Conservation (phyloP, 2,113 vertebrate species). For the Cynocephalus volans region DNA sequence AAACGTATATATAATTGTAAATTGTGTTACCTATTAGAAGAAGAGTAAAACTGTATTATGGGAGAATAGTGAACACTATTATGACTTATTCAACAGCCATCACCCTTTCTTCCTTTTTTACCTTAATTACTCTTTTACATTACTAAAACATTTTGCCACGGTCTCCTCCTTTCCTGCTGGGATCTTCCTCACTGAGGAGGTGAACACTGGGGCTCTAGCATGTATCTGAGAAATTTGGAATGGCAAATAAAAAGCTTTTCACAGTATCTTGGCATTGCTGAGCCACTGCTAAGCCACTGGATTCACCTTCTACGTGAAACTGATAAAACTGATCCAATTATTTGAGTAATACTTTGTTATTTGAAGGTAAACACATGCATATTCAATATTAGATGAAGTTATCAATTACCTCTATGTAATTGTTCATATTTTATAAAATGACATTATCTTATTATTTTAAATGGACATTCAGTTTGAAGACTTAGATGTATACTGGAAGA, state of each 20-base stretch:
- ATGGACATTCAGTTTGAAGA: constrained; percentile 57
- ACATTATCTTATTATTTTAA: constrained; percentile 43
- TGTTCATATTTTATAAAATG: constrained; percentile 40
- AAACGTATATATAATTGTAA: not conserved
- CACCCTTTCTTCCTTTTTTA: not conserved
- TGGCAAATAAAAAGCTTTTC: not conserved
- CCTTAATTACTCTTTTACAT: not conserved
- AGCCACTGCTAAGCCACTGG: not conserved
- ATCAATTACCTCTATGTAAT: constrained; percentile 43
- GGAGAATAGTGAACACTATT: not conserved
- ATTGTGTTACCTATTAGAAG: not conserved
- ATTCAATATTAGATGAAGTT: constrained; percentile 5
- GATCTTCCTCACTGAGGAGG: not conserved
- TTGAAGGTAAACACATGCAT: not conserved
- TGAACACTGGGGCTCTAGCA: not conserved
- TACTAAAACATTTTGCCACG: not conserved
- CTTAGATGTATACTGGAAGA: constrained; percentile 45
- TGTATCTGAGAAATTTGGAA: not conserved
- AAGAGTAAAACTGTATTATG: not conserved
- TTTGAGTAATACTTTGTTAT: not conserved
- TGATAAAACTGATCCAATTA: not conserved
- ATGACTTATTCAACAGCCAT: not conserved
- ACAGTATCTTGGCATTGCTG: not conserved
- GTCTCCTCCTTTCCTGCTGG: not conserved
- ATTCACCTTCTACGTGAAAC: not conserved